Base-by-base conservation (phyloP, 2,797 vertebrate species). In the Clarias fuscus region DNA sequence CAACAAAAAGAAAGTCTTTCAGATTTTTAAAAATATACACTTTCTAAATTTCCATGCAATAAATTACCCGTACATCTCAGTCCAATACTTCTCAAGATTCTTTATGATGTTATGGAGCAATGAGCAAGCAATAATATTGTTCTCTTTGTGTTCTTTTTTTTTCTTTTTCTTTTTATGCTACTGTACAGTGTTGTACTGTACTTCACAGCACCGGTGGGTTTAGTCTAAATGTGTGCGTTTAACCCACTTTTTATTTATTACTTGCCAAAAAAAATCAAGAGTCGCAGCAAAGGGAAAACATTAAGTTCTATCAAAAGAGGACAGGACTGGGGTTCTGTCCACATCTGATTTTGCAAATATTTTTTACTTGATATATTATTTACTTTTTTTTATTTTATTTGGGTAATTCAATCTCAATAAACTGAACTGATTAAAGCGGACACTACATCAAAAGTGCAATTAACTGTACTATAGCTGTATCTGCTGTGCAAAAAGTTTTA, bases 131-230 rank as follows among this genome's bases (percentile, higher is more conserved):
- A 82, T 78, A 83, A 85, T 84, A 61, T 80, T 18, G 64, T 64
- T 80, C 22, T 80, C 22, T 85, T 76, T 87, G 62, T 75, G 20
- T 81, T 33, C 2, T 33, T n/a, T 73, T 86, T 37, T 27, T 15
- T 24, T 11, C 10, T 53, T 59, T 37, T 68, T 43, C 33, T 68
- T 68, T 82, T 22, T 62, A 88, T 84, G 90, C 90, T 89, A 90
- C 90, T 87, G 88, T 88, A 87, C 86, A 89, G 90, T 78, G 76
- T 84, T 82, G 83, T 56, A 73, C 85, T 89, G 88, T 82, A 89
- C 89, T 82, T 88, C 59, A 88, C 77, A 91, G 90, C 90, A 91
- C 90, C 89, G 70, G 86, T 89, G 90, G 88, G 87, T 87, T 71
- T 70, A 83, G 68, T 86, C 67, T 62, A 87, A 85, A 84, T 84